These are phyloP conservation scores for Eriocheir sinensis DNA, from an alignment of 1,140 invertebrate species.

Conservation along the genomic window DNA sequence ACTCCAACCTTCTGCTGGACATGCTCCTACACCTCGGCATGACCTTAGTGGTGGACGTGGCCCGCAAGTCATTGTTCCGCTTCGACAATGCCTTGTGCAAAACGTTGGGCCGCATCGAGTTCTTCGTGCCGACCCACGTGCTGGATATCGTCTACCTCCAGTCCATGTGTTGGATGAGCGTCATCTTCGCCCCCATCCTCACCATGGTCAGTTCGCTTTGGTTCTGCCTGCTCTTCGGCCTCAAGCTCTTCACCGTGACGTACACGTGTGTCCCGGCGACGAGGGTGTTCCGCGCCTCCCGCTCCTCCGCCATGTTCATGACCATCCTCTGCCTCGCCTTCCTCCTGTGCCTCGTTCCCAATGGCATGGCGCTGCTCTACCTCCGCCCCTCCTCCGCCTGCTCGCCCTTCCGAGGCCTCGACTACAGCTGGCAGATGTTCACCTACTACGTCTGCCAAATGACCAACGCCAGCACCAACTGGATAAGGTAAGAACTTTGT, in stretches of 20 bases:
- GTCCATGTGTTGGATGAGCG: constrained; percentile 90
- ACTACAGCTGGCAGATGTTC: constrained; percentile 84
- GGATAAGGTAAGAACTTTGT: constrained; percentile 55
- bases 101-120: constrained; percentile 85
- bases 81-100: constrained; percentile 37
- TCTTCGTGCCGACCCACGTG: constrained; percentile 92
- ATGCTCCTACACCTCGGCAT: constrained; percentile 87
- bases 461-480: neutral
- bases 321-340: constrained; percentile 66
- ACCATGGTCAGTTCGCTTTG: constrained; percentile 82
- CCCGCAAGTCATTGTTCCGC: constrained; percentile 79
- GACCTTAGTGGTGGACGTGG: constrained; percentile 84
- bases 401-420: constrained; percentile 89
- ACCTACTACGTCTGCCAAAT: constrained; percentile 59
- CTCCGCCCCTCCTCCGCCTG: constrained; percentile 90
- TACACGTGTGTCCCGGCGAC: constrained; percentile 86
- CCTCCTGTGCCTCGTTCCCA: constrained; percentile 70
- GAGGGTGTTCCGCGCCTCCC: constrained; percentile 89
- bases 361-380: constrained; percentile 88
- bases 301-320: constrained; percentile 83
- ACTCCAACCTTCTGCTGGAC: constrained; percentile 91
- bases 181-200: constrained; percentile 91
- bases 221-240: constrained; percentile 86
- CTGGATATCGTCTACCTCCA: constrained; percentile 93
- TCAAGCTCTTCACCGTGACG: constrained; percentile 91